Evolutionary conservation across 2,113 vertebrate genomes (phyloP).

Genomic region (Burhinus oedicnemus): DNA sequence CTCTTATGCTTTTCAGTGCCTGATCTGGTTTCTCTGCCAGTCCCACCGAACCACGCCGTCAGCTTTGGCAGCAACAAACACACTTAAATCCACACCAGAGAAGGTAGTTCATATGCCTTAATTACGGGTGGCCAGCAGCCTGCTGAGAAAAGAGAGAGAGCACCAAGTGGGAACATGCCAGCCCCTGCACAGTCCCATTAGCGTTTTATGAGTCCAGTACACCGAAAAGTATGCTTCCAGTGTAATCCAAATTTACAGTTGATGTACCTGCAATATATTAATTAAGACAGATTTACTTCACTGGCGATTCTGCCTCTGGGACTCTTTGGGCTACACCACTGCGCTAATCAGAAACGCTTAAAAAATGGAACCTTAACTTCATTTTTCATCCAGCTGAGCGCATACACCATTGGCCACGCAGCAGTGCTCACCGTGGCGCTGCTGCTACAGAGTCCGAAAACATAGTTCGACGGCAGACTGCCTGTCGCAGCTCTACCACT

Average conservation of each 20-base stretch:
- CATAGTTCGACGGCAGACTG: fast-evolving
- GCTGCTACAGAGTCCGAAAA: background rate
- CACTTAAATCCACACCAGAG: background rate
- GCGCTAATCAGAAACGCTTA: background rate
- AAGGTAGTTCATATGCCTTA: background rate
- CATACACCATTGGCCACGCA: fast-evolving
- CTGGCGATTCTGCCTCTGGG: background rate
- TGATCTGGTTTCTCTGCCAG: background rate
- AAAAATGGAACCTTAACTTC: background rate
- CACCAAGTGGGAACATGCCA: background rate
- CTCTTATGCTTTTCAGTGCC: too few species aligned
- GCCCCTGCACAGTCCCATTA: background rate
- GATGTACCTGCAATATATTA: background rate
- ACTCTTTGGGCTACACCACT: background rate
- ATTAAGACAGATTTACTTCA: background rate
- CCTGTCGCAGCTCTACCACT: background rate
- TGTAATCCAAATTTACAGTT: background rate
- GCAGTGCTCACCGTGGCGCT: fast-evolving
- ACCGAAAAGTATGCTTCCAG: background rate
- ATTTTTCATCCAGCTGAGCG: background rate
- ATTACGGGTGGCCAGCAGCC: background rate
- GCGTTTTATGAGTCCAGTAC: background rate
- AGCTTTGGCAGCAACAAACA: background rate
- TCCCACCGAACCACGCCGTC: background rate
- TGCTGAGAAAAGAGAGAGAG: background rate